These are phyloP conservation scores for Agriopis aurantiaria DNA, from an alignment of 2,888 invertebrate genomes.

Conservation along the genomic window DNA sequence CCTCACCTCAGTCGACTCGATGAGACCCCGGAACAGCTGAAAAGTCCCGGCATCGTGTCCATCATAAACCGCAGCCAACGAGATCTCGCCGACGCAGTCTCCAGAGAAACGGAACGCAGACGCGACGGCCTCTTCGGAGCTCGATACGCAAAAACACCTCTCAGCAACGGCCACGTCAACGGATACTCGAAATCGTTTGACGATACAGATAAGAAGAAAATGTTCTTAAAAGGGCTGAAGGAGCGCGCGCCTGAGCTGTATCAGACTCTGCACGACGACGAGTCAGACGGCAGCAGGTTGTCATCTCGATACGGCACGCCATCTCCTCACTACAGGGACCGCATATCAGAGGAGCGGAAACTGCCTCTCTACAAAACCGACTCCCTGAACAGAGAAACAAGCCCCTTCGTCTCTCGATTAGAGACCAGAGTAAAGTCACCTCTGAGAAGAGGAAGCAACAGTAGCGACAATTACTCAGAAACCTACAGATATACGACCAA, in stretches of 20 bases:
- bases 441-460: conserved; percentile 88
- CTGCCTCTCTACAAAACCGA: conserved; percentile 80
- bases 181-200: conserved; percentile 78
- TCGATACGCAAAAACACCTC: conserved; percentile 85
- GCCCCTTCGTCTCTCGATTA: conserved; percentile 79
- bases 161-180: conserved; percentile 81
- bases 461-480: conserved; percentile 90
- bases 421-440: conserved; percentile 80
- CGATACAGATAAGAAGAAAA: conserved; percentile 88
- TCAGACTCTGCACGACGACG: conserved; percentile 89
- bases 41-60: conserved; percentile 95
- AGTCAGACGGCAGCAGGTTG: conserved; percentile 80
- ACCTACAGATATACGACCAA: conserved; percentile 90
- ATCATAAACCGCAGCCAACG: conserved; percentile 94
- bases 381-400: conserved; percentile 79
- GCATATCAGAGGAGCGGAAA: conserved; percentile 79
- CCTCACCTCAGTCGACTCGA: conserved; percentile 91
- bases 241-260: conserved; percentile 91
- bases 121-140: conserved; percentile 85
- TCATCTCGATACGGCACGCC: conserved; percentile 80
- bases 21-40: conserved; percentile 90
- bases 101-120: conserved; percentile 81
- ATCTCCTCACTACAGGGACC: conserved; percentile 81
- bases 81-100: conserved; percentile 89
- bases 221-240: conserved; percentile 89